A percentile compares a stretch with the other conserved stretches of the same genome.
These are phyloP conservation scores for Ophioninae sp. DNA, from an alignment of 2,888 invertebrate species.

Conservation along the genomic window DNA sequence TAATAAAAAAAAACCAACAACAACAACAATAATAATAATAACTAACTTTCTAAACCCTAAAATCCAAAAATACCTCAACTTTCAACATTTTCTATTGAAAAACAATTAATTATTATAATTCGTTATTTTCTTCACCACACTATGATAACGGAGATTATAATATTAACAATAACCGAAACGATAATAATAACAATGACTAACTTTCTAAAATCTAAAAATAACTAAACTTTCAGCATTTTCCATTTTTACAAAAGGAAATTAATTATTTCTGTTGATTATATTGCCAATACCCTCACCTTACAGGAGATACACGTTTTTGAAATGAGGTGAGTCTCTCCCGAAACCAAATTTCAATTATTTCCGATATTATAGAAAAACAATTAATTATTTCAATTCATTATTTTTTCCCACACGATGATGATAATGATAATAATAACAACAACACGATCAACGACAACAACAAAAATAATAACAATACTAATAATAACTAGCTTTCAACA, in stretches of 20 bases:
- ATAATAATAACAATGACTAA: neutral
- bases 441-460: neutral
- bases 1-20: too few relatives aligned
- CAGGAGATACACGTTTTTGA: conserved; percentile 94
- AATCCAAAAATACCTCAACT: neutral
- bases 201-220: neutral
- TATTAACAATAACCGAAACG: too few relatives aligned
- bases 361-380: neutral
- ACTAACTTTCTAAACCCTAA: too few relatives aligned
- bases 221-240: too few relatives aligned
- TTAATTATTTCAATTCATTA: neutral
- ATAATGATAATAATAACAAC: neutral
- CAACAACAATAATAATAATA: too few relatives aligned
- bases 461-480: neutral
- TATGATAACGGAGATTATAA: too few relatives aligned
- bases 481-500: too few relatives aligned
- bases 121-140: neutral
- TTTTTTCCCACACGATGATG: neutral
- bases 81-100: neutral
- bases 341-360: neutral
- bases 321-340: conserved; percentile 93
- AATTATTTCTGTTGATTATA: neutral
- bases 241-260: neutral
- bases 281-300: conserved; percentile 91
- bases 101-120: neutral